Conservation (phyloP, 2,797 vertebrate species). For the Sebastes cheni region DNA sequence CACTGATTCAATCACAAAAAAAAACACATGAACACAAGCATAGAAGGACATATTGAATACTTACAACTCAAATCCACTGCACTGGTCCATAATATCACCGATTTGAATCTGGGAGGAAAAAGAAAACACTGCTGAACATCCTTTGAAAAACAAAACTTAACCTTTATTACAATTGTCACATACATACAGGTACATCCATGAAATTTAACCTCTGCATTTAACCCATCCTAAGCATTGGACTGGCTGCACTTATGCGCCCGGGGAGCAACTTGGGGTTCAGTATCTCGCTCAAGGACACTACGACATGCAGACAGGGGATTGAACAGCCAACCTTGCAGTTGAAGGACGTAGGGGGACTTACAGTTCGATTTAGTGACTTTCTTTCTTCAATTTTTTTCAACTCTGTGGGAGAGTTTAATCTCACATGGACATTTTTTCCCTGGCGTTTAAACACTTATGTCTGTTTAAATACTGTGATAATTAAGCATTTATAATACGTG, state of each 20-base stretch:
- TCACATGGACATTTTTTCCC: not conserved
- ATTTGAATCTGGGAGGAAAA: slow-evolving; percentile 84
- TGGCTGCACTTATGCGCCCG: no score
- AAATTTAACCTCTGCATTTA: no score
- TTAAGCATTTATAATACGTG: not conserved
- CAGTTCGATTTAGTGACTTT: not conserved
- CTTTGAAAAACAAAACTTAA: no score
- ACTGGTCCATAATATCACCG: slow-evolving; percentile 97
- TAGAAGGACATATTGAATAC: slow-evolving; percentile 59
- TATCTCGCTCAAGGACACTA: no score
- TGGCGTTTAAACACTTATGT: not conserved
- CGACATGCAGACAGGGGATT: no score
- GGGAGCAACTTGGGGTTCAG: no score
- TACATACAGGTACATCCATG: no score
- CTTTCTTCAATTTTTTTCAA: not conserved
- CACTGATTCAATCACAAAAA: not conserved
- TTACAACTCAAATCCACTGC: slow-evolving; percentile 98
- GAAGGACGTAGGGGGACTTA: not conserved
- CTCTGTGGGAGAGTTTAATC: not conserved
- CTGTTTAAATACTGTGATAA: not conserved
- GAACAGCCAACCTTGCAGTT: no score
- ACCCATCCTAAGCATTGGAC: no score
- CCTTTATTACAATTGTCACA: no score
- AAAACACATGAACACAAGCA: not conserved
- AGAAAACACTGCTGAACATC: not conserved